Evolutionary conservation across 2,888 invertebrate genomes (phyloP), one percentile per base, ranked within the genome.

Genomic region (Tyria jacobaeae): DNA sequence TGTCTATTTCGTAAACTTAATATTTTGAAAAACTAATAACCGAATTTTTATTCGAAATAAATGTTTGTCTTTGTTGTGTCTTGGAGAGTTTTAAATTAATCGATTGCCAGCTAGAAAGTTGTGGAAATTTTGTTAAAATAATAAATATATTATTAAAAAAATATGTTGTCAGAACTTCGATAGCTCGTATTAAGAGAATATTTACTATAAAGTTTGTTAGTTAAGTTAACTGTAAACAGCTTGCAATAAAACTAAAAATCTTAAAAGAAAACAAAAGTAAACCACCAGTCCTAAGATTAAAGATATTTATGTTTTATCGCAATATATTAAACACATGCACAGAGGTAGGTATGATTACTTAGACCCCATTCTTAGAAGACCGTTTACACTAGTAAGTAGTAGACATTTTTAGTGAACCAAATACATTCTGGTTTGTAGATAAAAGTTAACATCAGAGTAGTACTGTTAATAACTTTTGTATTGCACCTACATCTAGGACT

Each of bases 61-160:
- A 17, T n/a, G 31, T 54, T 55, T 44, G 25, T 44, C 21, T 21
- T 34, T 55, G 55, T 39, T 55, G 44, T 21, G 17, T 15, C 17
- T 55, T 44, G 31, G 17, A 39, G 21, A 55, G 39, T 34, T 44
- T 34, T 34, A 55, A 41, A 9, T 27, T 24, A 35, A 35, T 51
- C 3, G 3, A 35, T 35, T 21, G 17, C 34, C 34, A 51, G 14
- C 21, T 24, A 24, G 24, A 3, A 14, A 31, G 14, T 51, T 51
- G 14, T 31, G 21, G 21, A 17, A 5, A 6, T 14, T 17, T 34
- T 9, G 21, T 3, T n/a, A n/a, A n/a, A n/a, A n/a, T n/a, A n/a
- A n/a, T n/a, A n/a, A n/a, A n/a, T n/a, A n/a, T n/a, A n/a, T n/a
- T n/a, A n/a, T n/a, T n/a, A n/a, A n/a, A n/a, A n/a, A 34, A 51